Evolutionary conservation across 2,113 vertebrate species (phyloP), one percentile per base, ranked within the genome.

Genomic region (Hippocampus zosterae): DNA sequence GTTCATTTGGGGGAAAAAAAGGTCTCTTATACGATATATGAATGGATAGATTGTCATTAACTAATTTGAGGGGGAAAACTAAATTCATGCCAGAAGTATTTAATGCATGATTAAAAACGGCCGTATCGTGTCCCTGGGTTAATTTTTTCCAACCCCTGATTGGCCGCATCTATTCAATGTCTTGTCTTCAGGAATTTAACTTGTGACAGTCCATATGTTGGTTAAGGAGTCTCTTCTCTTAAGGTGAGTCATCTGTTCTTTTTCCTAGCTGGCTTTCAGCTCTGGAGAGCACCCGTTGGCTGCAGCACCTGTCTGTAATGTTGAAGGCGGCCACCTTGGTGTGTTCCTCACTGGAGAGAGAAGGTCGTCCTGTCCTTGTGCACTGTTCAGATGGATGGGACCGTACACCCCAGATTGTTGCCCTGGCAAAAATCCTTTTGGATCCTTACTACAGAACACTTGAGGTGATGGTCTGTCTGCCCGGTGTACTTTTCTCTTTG

Each of bases 361-460:
- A 99, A 11, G 95, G 95, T 3, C 93, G 97, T 12, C 95, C 97
- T 0, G 97, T 98, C 79, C 87, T 99, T 81, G 96, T 99, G 6
- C 97, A 99, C 78, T 99, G 97, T 80, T 99, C 97, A 0, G 97
- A 99, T 0, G 97, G 97, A 68, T 99, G 97, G 97, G 97, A 99
- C 86, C 93, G 96, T 57, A 99, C 97, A 0, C 97, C 97, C 0
- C 97, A 99, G 90, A 98, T 99, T 0, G 95, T 98, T 10, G 95
- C 97, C 0, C 90, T 99, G 21, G 91, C 97, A 70, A 99, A 99
- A 85, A 89, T 99, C 77, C 89, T 99, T 0, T 87, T 99, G 85
- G 97, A 99, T 75, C 96, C 97, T 0, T 99, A 96, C 90, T 99
- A 99, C 82, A 93, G 97, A 85, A 99, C 97, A 1, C 83, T 98